Percentiles rank a stretch among this genome's conserved stretches.
Evolutionary conservation across 2,113 vertebrate genomes (phyloP).

Genomic region (Mobula hypostoma): DNA sequence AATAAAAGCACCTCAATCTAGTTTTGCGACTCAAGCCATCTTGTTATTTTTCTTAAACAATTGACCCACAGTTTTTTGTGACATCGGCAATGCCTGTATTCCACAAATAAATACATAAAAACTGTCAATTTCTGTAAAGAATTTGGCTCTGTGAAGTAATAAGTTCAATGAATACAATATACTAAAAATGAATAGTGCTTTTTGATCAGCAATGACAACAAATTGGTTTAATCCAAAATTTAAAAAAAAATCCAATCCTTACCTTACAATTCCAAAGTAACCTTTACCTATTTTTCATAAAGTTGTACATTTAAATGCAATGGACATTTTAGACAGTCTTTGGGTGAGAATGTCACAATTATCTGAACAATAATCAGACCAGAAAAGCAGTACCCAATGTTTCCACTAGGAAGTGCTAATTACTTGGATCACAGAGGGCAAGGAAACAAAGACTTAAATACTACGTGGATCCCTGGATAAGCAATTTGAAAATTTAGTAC

Average conservation of each 20-base stretch:
- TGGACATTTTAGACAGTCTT: background rate
- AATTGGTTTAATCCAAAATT: background rate
- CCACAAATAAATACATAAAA: no score
- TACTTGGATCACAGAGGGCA: background rate
- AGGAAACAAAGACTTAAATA: background rate
- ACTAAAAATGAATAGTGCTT: background rate
- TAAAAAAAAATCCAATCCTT: no score
- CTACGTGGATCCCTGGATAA: background rate
- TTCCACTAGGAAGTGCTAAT: constrained; percentile 6
- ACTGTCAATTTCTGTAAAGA: background rate
- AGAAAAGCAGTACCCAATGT: background rate
- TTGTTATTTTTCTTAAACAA: no score
- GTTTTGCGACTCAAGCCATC: no score
- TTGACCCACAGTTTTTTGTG: no score
- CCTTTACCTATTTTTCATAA: background rate
- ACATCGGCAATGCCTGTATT: no score
- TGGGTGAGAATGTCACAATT: background rate
- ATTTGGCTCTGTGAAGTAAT: background rate
- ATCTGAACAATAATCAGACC: background rate
- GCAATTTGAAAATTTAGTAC: background rate
- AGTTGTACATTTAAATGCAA: background rate
- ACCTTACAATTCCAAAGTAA: background rate
- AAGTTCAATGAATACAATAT: background rate
- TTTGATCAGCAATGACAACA: background rate
- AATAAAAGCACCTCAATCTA: no score